Evolutionary conservation across 2,797 vertebrate genomes (phyloP).

Genomic region (Denticeps clupeoides): DNA sequence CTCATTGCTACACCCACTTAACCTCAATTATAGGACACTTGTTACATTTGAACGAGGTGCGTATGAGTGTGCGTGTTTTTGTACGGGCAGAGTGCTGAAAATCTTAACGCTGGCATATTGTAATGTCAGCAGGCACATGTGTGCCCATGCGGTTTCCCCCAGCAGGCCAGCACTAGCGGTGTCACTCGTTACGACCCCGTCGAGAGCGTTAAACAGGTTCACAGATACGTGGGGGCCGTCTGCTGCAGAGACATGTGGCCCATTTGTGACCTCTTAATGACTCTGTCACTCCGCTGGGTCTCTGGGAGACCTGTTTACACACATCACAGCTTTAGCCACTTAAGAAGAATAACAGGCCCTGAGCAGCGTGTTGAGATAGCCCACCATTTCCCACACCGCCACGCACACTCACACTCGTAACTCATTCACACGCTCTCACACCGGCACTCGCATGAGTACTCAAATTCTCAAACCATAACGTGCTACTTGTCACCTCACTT

Average conservation of each 20-base stretch:
- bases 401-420: not conserved
- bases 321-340: slow-evolving; percentile 59
- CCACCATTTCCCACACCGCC: no score
- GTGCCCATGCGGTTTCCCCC: no score
- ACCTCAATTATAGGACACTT: slow-evolving; percentile 2
- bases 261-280: not conserved
- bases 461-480: not conserved
- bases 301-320: slow-evolving; percentile 55
- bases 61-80: not conserved
- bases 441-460: not conserved
- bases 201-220: slow-evolving; percentile 31
- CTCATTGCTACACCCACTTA: not conserved
- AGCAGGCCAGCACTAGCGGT: not conserved
- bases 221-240: slow-evolving; percentile 42
- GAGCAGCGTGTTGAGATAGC: slow-evolving; percentile 37
- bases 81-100: no score
- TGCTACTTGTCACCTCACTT: not conserved
- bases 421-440: no score
- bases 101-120: no score
- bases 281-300: no score
- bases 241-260: slow-evolving; percentile 37
- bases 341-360: slow-evolving; percentile 52
- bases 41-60: slow-evolving; percentile 2
- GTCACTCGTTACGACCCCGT: slow-evolving; percentile 10
- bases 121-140: no score